A percentile compares a stretch with the other conserved stretches of the same genome.
phyloP scores from a whole-genome alignment of 1,140 invertebrate species.

The Megalonaias nervosa region DNA sequence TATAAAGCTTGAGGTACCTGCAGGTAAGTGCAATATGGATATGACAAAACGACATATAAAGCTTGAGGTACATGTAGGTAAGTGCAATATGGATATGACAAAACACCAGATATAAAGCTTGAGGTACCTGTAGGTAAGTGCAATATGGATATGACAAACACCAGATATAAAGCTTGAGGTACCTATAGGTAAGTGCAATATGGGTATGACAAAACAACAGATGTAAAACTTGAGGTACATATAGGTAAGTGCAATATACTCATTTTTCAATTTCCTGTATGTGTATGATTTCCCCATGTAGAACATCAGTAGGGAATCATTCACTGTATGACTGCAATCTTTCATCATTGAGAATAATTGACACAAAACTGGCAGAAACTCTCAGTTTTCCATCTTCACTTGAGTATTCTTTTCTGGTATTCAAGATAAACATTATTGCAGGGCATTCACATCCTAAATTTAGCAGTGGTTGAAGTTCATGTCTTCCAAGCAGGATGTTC shows the following conservation, averaged over 20 bases:
- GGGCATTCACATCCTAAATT: too few species aligned
- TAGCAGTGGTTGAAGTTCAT: too few species aligned
- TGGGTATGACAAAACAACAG: slow-evolving; percentile 97
- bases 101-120: slow-evolving; percentile 94
- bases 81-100: slow-evolving; percentile 89
- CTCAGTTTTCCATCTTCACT: too few species aligned
- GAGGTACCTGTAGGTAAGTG: slow-evolving; percentile 84
- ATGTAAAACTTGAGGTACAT: slow-evolving; percentile 91
- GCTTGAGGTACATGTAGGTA: slow-evolving; percentile 87
- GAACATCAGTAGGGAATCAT: too few species aligned
- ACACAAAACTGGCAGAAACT: too few species aligned
- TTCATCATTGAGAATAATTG: too few species aligned
- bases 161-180: slow-evolving; percentile 94
- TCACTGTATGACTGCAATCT: too few species aligned
- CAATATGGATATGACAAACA: slow-evolving; percentile 95
- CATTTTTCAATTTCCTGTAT: too few species aligned
- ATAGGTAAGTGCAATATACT: slow-evolving; percentile 73
- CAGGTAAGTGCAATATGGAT: slow-evolving; percentile 82
- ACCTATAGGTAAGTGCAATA: slow-evolving; percentile 80
- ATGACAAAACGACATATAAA: slow-evolving; percentile 97
- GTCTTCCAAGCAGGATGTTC: too few species aligned
- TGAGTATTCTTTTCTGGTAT: too few species aligned
- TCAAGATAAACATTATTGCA: too few species aligned
- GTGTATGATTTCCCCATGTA: too few species aligned
- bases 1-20: slow-evolving; percentile 90